Conservation (phyloP, 1,140 invertebrate species). For the Arion vulgaris region DNA sequence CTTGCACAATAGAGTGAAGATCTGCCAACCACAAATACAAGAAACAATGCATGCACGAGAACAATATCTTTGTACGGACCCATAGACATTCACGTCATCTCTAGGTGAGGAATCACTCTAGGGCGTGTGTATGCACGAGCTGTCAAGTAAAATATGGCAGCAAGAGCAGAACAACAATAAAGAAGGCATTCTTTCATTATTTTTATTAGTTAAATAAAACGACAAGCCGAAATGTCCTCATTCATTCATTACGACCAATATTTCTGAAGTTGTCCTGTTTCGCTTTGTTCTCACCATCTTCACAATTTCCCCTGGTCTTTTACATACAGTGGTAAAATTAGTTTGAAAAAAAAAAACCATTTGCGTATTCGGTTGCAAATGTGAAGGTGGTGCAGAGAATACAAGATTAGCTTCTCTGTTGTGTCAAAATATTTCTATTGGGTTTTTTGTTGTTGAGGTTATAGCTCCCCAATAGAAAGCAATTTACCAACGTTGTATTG, state of each 20-base stretch:
- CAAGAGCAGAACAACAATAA: not conserved
- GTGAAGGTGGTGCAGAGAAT: not conserved
- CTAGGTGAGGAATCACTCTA: not conserved
- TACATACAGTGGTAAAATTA: not conserved
- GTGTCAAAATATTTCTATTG: slow-evolving; percentile 17
- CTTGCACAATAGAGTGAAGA: not conserved
- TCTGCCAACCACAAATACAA: not conserved
- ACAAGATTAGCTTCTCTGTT: slow-evolving; percentile 2
- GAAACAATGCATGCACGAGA: not conserved
- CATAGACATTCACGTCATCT: not conserved
- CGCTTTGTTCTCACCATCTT: not conserved
- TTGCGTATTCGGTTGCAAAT: not conserved
- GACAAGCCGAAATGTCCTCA: not conserved
- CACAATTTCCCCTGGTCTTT: not conserved
- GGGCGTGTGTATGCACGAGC: not conserved
- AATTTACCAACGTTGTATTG: not conserved
- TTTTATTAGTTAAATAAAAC: not conserved
- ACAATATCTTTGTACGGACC: not conserved
- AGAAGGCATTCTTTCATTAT: not conserved
- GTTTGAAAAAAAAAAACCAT: not conserved
- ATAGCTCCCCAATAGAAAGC: not conserved
- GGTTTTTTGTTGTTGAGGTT: not conserved
- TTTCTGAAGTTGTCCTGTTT: not conserved
- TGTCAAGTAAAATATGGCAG: not conserved
- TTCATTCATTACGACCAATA: not conserved